Evolutionary conservation across 2,797 vertebrate genomes (phyloP), one percentile per base, ranked within the genome.

Genomic region (Oreochromis mossambicus): DNA sequence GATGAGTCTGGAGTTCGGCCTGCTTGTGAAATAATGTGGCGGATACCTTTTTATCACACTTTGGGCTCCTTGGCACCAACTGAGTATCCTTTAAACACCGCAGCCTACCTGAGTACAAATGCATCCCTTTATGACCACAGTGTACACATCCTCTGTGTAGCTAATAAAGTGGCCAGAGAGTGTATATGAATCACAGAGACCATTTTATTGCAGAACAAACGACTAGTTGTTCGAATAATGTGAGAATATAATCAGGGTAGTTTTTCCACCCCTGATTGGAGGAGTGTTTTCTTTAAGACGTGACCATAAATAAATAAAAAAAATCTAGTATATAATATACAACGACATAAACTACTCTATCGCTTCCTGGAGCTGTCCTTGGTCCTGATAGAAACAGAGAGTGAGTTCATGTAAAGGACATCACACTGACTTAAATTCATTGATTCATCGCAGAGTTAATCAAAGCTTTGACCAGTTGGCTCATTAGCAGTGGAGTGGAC

Each of bases 351-450:
- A 73, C 41, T 29, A 66, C 56, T 52, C 3, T 19, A 46, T 51
- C 24, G 15, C 34, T 73, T 68, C 29, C 83, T 87, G 80, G 87
- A 90, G 86, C 90, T 93, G 88, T 84, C 85, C 88, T 79, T 80
- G 82, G 89, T 91, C 19, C 89, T 92, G 81, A 85, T 79, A 29
- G 55, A 38, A 63, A 21, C 21, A n/a, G 19, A 10, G 10, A 6
- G 26, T n/a, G 17, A 32, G 46, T 34, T 55, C 2, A 15, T 17
- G 3, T 15, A 10, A 58, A 50, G 9, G 13, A 80, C n/a, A 68
- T 41, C 5, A 52, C 19, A 29, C 61, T n/a, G 19, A 61, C 41
- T 73, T 48, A 73, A 17, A 79, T 61, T 34, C 29, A 55, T 4
- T 17, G 29, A 8, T 80, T 36, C 17, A 21, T 8, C 2, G 32